Evolutionary conservation across 2,888 invertebrate genomes (phyloP), one percentile per base, ranked within the genome.

Genomic region (Spisula solida): DNA sequence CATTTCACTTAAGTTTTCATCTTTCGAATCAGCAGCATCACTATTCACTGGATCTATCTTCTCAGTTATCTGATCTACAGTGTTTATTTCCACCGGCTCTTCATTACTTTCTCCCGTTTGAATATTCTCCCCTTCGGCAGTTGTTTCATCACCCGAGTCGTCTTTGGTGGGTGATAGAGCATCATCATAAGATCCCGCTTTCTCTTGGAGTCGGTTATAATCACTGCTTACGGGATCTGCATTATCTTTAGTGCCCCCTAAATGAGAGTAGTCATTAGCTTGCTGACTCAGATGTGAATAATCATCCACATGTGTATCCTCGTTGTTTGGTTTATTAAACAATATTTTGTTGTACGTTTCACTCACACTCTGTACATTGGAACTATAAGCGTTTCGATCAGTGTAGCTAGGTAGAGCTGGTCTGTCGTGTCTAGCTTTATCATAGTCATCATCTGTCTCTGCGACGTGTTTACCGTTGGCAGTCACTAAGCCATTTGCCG

Each of bases 131-230:
- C 5, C 31, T 4, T 66, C n/a, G 2, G 10, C 34, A 18, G 14
- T 34, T 31, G 31, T 34, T 34, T 31, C 34, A 75, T 75, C 20
- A 75, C 31, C 25, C 1, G 18, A 34, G 14, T 75, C 75, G 14
- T 6, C 75, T 25, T 14, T 14, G 12, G 0, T 1, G 0, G 14
- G 29, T 18, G 31, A 31, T 25, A 31, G 31, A 14, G 75, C 75
- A 16, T 75, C 75, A 75, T 34, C 75, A 34, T 75, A 34, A 14
- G 31, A 16, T 18, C 18, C 75, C 34, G 12, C 31, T 75, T 16
- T 34, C 25, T 75, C 75, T 25, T 75, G 75, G 31, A 75, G 31
- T 75, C 34, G 31, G 75, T 75, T 75, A 75, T 75, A 75, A 75
- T 75, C 75, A 34, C 31, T 34, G 18, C 31, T 25, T 18, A 31